Evolutionary conservation across 2,797 vertebrate species (phyloP), one percentile per base, ranked within the genome.

Genomic region (Argyrosomus regius): DNA sequence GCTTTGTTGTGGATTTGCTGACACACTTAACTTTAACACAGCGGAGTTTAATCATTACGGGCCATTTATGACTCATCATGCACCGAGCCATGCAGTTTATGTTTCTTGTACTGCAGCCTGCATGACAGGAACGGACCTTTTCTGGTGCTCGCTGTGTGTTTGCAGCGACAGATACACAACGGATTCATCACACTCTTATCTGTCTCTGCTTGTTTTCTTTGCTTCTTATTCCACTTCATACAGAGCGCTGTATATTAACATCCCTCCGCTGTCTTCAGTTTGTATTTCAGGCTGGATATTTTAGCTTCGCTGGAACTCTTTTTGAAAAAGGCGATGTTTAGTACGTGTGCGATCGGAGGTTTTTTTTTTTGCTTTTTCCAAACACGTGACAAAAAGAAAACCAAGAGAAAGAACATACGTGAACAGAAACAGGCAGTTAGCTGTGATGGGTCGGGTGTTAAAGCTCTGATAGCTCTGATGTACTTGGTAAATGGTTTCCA

Each of bases 21-120:
- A 49, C n/a, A 0, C 14, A 4, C 35, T 70, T 22, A 72, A 60
- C 52, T 72, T 70, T 17, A 24, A 9, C 70, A 17, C 12, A 0
- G 28, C 5, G 2, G 26, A 24, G 84, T 80, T 80, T 87, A 83
- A 87, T 80, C 56, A 86, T 89, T 90, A 86, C 66, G 60, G 22
- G 22, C 2, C 24, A 0, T 87, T 89, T 77, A 86, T 1, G 0
- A 49, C 9, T 45, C 39, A 10, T 50, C 45, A 43, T 0, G 3
- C 50, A 1, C 28, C 1, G 73, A 24, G 70, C 82, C 72, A 54
- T 46, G 56, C 41, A 60, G 28, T 77, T 58, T 18, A 52, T 61
- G 71, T 73, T 67, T 56, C 1, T 64, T 64, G 28, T 65, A 13
- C 48, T 57, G 61, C 35, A 56, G 50, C 45, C 26, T 62, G 17